Base-by-base conservation (phyloP, 2,888 invertebrate genomes). In the Uloborus plumipes region DNA sequence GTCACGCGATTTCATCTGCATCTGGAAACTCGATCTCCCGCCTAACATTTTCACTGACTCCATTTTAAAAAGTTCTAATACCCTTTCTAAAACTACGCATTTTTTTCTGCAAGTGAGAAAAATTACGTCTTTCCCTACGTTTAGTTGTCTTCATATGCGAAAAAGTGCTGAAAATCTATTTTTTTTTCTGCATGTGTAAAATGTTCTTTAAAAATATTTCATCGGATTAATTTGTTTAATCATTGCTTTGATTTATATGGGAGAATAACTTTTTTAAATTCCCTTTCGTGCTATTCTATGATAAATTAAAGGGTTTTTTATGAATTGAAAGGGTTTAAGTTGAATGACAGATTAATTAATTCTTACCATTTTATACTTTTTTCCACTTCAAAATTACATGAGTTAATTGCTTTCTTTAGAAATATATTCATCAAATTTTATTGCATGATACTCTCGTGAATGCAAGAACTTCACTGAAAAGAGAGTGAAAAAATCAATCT, bases 181-280 rank as follows among this genome's bases (percentile, higher is more conserved):
- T 22, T 66, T 66, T 66, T 66, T 66, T 51, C 50, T 22, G 22
- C 11, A 13, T 66, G 50, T 26, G 22, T 15, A 18, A 66, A 49
- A 49, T 26, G 51, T 66, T 51, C n/a, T 66, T 50, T 66, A 51
- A 49, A 66, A 66, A 59, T 50, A 51, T 61, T 61, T 61, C 51
- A 75, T 18, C 31, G 22, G 67, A 50, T 49, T 75, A 75, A 75
- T 75, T 75, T 67, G 67, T 75, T 75, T 67, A 75, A 75, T 75
- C 75, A 50, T 61, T 59, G n/a, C 51, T 39, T 67, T 75, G 75
- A 75, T 75, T 59, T 75, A 75, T 69, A 50, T 59, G 50, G 22
- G 59, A 67, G 59, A 69, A 75, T 61, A 67, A 2, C 9, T 39
- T 39, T 39, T 39, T 39, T 11, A 6, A 39, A 9, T 11, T 39